Evolutionary conservation across 92 coral and sea anemone genomes (phyloP), one percentile per base, ranked within the genome.

Genomic region (Epizoanthus illoricatus): DNA sequence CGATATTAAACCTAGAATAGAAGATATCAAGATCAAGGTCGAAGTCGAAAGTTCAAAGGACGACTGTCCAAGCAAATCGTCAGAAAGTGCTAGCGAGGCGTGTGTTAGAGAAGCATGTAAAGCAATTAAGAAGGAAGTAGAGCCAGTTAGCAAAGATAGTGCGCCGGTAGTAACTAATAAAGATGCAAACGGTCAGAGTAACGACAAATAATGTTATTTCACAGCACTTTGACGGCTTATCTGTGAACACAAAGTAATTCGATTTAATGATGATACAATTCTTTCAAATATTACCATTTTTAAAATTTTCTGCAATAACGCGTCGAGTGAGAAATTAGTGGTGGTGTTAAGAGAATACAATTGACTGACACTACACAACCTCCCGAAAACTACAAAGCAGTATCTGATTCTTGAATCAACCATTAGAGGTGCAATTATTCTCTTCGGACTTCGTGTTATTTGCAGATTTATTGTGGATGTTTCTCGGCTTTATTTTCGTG

Each of bases 141-240:
- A 62, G 52, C 21, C 65, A 45, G 82, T 62, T 63, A 78, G 61
- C 23, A 7, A 40, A 63, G 82, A n/a, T 78, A 78, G 82, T 63
- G 82, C 42, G 64, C 67, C 42, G 82, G 33, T 63, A 54, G 60
- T 78, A 59, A 24, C 82, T 60, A 78, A 78, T 78, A 78, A 78
- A 78, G 82, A 78, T 78, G 82, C 16, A 78, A 78, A 78, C 28
- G 71, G 82, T 78, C 82, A 62, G 49, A 62, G 39, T 78, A 62
- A 78, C 41, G 71, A 78, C 15, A 63, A 62, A 20, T 78, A 63
- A 43, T 62, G 59, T 62, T 43, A n/a, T 39, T 40, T 21, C 70
- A 40, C 36, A 10, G 36, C 52, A 33, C 73, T 68, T 39, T 18
- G 73, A 41, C 40, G 18, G 40, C 13, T 65, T 65, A 12, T 23